phyloP scores from a whole-genome alignment of 2,888 invertebrate genomes.

The Athalia circularis region DNA sequence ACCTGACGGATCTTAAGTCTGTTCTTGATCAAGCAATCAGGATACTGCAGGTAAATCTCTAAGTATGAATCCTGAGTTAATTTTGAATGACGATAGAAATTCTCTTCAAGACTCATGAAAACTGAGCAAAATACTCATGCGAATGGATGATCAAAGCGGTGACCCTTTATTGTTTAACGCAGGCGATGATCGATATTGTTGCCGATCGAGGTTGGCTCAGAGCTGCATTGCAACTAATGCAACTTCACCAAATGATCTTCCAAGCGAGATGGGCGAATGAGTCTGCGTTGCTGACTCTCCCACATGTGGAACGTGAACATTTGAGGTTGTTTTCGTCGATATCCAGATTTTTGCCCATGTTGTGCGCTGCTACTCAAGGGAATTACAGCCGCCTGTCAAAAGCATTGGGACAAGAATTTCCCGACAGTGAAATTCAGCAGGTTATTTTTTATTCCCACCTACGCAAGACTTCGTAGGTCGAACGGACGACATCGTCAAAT shows the following conservation, averaged over 20 bases:
- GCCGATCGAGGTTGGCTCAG: conserved; percentile 94
- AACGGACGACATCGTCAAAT: neutral
- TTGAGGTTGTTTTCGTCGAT: conserved; percentile 76
- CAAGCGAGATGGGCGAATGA: conserved; percentile 93
- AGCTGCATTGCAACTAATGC: conserved; percentile 85
- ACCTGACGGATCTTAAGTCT: conserved; percentile 96
- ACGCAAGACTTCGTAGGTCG: no score
- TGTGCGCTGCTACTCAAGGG: conserved; percentile 76
- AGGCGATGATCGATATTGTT: conserved; percentile 97
- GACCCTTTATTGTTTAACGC: conserved; percentile 49
- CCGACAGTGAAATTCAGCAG: conserved; percentile 82
- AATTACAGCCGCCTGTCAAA: conserved; percentile 80
- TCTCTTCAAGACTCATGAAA: neutral
- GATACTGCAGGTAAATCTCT: conserved; percentile 85
- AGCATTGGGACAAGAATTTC: conserved; percentile 80
- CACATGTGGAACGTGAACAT: conserved; percentile 82
- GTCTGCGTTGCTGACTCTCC: conserved; percentile 85
- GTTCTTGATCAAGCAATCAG: conserved; percentile 97
- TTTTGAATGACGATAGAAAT: neutral
- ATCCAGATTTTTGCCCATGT: conserved; percentile 76
- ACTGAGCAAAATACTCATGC: conserved; percentile 28
- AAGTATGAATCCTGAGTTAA: neutral
- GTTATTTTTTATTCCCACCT: conserved; percentile 72
- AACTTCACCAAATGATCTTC: conserved; percentile 91
- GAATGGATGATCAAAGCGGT: conserved; percentile 19